Evolutionary conservation across 2,888 invertebrate species (phyloP), one percentile per base, ranked within the genome.

Genomic region (Colletes collaris): DNA sequence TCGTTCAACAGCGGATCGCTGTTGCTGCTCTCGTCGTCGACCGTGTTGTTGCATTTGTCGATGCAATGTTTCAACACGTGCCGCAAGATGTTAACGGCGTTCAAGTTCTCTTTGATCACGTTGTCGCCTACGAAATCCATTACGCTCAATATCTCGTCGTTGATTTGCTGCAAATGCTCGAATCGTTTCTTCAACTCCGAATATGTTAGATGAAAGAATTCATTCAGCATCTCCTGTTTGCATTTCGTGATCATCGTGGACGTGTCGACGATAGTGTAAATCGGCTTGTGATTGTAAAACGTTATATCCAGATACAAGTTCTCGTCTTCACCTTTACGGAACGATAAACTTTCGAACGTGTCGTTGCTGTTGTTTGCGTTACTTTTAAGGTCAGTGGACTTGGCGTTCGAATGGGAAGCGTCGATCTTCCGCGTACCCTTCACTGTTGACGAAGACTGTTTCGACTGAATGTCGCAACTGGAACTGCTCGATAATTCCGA

Each of bases 121-220:
- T 59, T 52, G 16, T 84, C 79, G 3, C 72, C 64, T 3, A 76
- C 70, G 2, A 83, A 74, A 52, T 79, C 66, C 74, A 88, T 82
- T 8, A 82, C 76, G 46, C 59, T 84, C 0, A 70, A 58, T 64
- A 88, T 88, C 27, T 86, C 85, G 11, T 77, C 66, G 49, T 68
- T 84, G 0, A 88, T 69, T 3, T 71, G 50, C 52, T 82, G 81
- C 16, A 91, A 53, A 78, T 90, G 88, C 0, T 84, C 68, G 35
- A 88, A 82, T 8, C 88, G 86, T 40, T 81, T 56, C 19, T 83
- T 76, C 62, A 90, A 53, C 49, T 86, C 85, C 0, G 27, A 10
- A 40, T 56, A 62, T 27, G 70, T 44, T 4, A 86, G 52, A 16
- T 85, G 69, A 0, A 74, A 64, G 16, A 88, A 81, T 27, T 87